Evolutionary conservation across 2,113 vertebrate species (phyloP).

Genomic region (Platanista minor): DNA sequence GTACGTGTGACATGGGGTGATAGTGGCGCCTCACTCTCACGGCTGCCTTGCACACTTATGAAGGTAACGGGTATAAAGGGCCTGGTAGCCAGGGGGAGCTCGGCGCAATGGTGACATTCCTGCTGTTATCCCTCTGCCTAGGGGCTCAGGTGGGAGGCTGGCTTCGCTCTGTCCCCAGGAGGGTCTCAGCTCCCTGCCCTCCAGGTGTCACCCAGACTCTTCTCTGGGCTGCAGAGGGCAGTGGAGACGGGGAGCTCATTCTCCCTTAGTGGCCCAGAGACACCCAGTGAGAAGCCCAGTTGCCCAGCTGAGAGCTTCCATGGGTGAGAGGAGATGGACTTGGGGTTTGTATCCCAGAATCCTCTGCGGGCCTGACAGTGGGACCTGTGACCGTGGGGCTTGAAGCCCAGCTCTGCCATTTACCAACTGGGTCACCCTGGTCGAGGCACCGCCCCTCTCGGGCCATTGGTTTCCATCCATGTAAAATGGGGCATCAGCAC

Average conservation of each 20-base stretch:
- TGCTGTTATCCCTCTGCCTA: not conserved
- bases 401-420: not conserved
- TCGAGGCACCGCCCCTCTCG: not conserved
- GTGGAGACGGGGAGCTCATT: not conserved
- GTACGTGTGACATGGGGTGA: not conserved
- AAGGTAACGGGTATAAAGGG: not conserved
- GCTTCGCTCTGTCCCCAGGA: not conserved
- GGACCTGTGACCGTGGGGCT: not conserved
- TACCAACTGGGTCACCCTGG: not conserved
- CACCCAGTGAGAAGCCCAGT: not conserved
- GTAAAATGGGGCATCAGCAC: not conserved
- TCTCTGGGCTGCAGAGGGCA: not conserved
- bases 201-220: not conserved
- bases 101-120: accelerated
- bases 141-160: not conserved
- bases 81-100: too few species aligned
- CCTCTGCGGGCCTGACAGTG: not conserved
- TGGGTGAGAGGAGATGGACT: not conserved
- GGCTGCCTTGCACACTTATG: too few species aligned
- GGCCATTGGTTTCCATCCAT: not conserved
- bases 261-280: not conserved
- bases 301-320: not conserved
- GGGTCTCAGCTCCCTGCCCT: not conserved
- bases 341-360: not conserved
- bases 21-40: accelerated